phyloP scores from a whole-genome alignment of 2,888 invertebrate genomes.

The Pristionchus fissidentatus region DNA sequence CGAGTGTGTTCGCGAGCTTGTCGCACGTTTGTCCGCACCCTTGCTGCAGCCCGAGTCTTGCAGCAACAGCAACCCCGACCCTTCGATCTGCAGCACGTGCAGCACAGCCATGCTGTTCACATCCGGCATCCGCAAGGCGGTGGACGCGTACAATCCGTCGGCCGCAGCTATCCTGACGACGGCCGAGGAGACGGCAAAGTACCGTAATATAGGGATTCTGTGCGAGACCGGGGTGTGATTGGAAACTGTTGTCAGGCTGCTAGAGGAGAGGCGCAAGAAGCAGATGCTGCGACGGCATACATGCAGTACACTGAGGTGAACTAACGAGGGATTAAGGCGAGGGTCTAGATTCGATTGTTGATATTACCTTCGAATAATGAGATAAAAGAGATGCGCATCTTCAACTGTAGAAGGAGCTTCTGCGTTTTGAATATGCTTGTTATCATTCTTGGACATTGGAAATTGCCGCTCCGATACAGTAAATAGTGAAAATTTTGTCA shows the following conservation, averaged over 20 bases:
- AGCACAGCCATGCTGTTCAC: constrained; percentile 74
- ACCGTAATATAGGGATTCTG: constrained; percentile 17
- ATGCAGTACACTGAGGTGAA: constrained; percentile 56
- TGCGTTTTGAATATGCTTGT: neutral
- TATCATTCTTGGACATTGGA: too few relatives aligned
- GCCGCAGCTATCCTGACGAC: constrained; percentile 53
- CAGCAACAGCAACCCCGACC: neutral
- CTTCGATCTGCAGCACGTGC: neutral
- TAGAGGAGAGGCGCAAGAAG: constrained; percentile 59
- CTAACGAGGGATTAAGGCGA: neutral
- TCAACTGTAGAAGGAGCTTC: neutral
- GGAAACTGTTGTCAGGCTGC: constrained; percentile 44
- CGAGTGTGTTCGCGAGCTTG: neutral
- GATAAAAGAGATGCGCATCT: neutral
- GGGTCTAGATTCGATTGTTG: too few relatives aligned
- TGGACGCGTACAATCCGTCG: constrained; percentile 63
- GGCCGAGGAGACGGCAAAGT: constrained; percentile 61
- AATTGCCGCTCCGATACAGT: too few relatives aligned
- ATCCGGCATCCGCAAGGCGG: constrained; percentile 70
- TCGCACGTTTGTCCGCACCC: neutral
- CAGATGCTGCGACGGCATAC: constrained; percentile 65
- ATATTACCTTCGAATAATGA: too few relatives aligned
- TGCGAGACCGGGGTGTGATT: too few relatives aligned
- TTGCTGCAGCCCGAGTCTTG: neutral
- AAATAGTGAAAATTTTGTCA: too few relatives aligned